Percentiles rank a stretch among this genome's conserved stretches.
These are phyloP conservation scores for Stegostoma tigrinum DNA, from an alignment of 2,113 vertebrate genomes.

Conservation along the genomic window DNA sequence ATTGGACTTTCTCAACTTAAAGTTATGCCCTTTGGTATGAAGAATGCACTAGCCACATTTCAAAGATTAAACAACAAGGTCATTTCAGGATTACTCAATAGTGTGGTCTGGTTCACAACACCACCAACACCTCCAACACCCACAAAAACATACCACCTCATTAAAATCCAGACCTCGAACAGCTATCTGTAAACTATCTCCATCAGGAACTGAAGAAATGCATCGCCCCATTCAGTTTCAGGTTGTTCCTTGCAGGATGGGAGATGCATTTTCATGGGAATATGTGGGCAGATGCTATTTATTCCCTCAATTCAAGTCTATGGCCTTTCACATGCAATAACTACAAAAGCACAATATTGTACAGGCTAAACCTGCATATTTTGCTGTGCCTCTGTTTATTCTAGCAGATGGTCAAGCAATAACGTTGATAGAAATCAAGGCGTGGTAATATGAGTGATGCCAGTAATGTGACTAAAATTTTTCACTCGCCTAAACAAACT, in stretches of 20 bases:
- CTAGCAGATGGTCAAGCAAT: not conserved
- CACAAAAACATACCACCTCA: no score
- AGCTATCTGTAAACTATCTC: not conserved
- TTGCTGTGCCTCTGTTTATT: not conserved
- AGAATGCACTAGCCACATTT: no score
- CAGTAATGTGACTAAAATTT: not conserved
- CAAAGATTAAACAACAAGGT: no score
- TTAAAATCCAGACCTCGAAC: not conserved
- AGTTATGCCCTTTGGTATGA: no score
- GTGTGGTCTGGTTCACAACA: no score
- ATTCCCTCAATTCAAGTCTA: not conserved
- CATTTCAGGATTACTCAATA: no score
- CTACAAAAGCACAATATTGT: no score
- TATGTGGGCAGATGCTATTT: not conserved
- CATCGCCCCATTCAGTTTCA: not conserved
- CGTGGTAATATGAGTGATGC: not conserved
- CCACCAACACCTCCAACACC: no score
- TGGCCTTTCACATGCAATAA: not conserved
- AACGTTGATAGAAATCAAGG: not conserved
- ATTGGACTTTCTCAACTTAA: no score
- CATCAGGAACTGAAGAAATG: not conserved
- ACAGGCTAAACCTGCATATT: no score
- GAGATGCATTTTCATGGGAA: not conserved
- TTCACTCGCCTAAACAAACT: not conserved
- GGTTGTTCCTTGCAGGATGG: not conserved